A percentile compares a stretch with the other conserved stretches of the same genome.
Conservation (phyloP, 2,797 vertebrate species). For the Scyliorhinus canicula region DNA sequence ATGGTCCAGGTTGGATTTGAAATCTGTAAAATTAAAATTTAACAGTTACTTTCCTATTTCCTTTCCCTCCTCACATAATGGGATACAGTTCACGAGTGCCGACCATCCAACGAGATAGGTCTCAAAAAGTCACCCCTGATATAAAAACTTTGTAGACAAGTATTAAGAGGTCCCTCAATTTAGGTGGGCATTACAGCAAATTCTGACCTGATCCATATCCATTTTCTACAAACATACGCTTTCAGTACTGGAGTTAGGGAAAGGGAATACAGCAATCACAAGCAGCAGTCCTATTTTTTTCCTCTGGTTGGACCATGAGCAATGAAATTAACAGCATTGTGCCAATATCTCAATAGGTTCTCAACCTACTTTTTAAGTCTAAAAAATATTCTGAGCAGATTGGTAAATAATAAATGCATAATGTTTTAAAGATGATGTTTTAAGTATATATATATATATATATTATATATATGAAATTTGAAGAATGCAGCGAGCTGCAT, state of each 20-base stretch:
- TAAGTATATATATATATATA: not conserved
- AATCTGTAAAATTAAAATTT: not conserved
- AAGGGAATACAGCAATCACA: not conserved
- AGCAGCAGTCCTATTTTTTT: not conserved
- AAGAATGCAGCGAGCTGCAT: not conserved
- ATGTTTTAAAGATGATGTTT: not conserved
- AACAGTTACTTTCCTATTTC: not conserved
- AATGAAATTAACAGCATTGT: not conserved
- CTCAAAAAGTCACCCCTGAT: not conserved
- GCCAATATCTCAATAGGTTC: not conserved
- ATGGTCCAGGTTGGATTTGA: slow-evolving; percentile 14
- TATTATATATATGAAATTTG: not conserved
- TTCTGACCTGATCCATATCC: not conserved
- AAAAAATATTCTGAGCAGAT: not conserved
- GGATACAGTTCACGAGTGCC: not conserved
- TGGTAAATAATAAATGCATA: not conserved
- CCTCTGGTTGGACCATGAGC: not conserved
- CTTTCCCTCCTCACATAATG: not conserved
- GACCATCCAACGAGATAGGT: not conserved
- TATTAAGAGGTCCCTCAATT: not conserved
- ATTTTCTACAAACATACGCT: not conserved
- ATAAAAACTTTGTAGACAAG: not conserved
- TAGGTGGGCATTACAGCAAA: not conserved
- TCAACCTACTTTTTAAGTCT: not conserved
- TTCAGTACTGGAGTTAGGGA: not conserved